Evolutionary conservation across 2,888 invertebrate species (phyloP).

Genomic region (Chalcosyrphus nemorum): DNA sequence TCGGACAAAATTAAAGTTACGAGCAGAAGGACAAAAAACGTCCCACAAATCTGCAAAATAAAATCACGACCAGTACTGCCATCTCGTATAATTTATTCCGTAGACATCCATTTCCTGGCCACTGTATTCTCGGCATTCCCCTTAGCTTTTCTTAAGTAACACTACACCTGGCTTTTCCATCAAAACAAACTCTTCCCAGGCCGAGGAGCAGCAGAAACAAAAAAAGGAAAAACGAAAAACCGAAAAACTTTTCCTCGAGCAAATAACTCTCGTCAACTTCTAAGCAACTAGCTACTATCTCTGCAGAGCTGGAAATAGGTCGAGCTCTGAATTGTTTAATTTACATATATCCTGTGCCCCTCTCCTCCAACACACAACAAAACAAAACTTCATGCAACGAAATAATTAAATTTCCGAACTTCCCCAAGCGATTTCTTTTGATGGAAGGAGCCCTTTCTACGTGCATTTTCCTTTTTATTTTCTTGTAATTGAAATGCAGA

Average conservation of each 20-base stretch:
- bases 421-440: constrained; percentile 11
- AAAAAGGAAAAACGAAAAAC: no score
- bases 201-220: no score
- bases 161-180: background rate
- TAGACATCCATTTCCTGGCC: background rate
- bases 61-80: background rate
- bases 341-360: constrained; percentile 2
- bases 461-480: constrained; percentile 1
- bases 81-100: background rate
- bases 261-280: constrained; percentile 30
- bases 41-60: background rate
- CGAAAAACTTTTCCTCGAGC: constrained; percentile 20
- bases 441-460: background rate
- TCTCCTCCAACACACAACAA: background rate
- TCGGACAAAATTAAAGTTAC: background rate
- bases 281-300: constrained; percentile 17
- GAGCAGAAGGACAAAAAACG: background rate
- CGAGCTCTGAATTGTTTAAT: constrained; percentile 16
- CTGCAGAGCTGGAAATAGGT: background rate
- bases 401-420: constrained; percentile 48
- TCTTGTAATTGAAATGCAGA: constrained; percentile 35
- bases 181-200: background rate
- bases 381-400: constrained; percentile 27
- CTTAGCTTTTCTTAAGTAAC: background rate
- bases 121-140: background rate